Evolutionary conservation across 1,140 invertebrate genomes (phyloP), one percentile per base, ranked within the genome.

Genomic region (Goniozus legneri): DNA sequence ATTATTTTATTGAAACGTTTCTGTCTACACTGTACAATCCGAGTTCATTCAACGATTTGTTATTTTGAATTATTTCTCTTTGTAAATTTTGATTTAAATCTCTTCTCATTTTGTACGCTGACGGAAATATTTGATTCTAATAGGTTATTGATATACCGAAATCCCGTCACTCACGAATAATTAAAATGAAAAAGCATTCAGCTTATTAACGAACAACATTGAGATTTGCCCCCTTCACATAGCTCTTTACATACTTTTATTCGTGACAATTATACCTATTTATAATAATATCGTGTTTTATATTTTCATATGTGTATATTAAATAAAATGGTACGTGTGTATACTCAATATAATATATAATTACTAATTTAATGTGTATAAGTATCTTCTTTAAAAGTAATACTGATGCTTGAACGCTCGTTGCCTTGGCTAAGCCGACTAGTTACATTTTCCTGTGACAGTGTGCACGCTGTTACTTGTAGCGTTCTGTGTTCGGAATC

Each of bases 301-400:
- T 59, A 58, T 61, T 59, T 61, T 37, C 44, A 45, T 45, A 56
- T 57, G 33, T 60, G 57, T 65, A 60, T 67, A 63, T 61, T 55
- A 64, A 66, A 67, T 67, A 62, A 65, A 65, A 51, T 56, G 51
- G 50, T 64, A 62, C 59, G 52, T 55, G 52, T 54, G 50, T 58
- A 60, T 59, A 61, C 54, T 60, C 45, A 60, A 64, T 65, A 68
- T 58, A 57, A 58, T 61, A 66, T 67, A 58, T 69, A 66, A 60
- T 64, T 64, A 58, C 62, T 68, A 69, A 65, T 65, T 65, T 57
- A 64, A 68, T 65, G 54, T 71, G 60, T 68, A 62, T 60, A 65
- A 71, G 56, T 65, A 69, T 66, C 58, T 58, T 48, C 65, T 64
- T 34, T 14, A 37, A 64, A 69, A 51, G 53, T 74, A 73, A 74